Conservation (phyloP, 2,888 invertebrate genomes). For the Hoplodrina ambigua region DNA sequence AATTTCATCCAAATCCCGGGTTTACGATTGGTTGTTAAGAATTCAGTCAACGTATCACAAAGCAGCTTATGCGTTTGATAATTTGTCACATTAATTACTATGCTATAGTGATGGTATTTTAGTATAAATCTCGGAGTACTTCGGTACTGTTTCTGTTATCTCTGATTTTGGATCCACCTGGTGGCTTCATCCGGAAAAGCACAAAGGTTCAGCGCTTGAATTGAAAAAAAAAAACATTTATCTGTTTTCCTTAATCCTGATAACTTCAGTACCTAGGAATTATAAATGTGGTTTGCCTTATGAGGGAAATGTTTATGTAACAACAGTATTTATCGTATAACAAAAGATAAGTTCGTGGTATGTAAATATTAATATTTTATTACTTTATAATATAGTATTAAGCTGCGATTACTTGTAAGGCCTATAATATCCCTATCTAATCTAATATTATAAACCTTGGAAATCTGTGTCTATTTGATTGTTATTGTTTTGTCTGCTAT, state of each 20-base stretch:
- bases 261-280: too few species aligned
- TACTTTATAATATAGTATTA: conserved; percentile 8
- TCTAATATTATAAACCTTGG: conserved; percentile 1
- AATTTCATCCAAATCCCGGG: too few species aligned
- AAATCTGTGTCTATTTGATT: conserved; percentile 30
- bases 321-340: background rate
- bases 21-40: too few species aligned
- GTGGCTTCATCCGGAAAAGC: too few species aligned
- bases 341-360: background rate
- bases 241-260: background rate
- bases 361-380: background rate
- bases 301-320: background rate
- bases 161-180: too few species aligned
- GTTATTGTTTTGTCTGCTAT: background rate
- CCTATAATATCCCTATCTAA: conserved; percentile 13
- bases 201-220: background rate
- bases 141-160: too few species aligned
- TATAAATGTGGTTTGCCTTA: conserved; percentile 3
- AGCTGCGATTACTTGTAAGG: background rate
- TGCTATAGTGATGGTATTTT: too few species aligned
- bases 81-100: too few species aligned
- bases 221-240: too few species aligned
- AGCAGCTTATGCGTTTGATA: too few species aligned
- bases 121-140: too few species aligned
- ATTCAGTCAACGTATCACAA: too few species aligned